Evolutionary conservation across 2,797 vertebrate genomes (phyloP).

Genomic region (Phrynocephalus vlangalii): DNA sequence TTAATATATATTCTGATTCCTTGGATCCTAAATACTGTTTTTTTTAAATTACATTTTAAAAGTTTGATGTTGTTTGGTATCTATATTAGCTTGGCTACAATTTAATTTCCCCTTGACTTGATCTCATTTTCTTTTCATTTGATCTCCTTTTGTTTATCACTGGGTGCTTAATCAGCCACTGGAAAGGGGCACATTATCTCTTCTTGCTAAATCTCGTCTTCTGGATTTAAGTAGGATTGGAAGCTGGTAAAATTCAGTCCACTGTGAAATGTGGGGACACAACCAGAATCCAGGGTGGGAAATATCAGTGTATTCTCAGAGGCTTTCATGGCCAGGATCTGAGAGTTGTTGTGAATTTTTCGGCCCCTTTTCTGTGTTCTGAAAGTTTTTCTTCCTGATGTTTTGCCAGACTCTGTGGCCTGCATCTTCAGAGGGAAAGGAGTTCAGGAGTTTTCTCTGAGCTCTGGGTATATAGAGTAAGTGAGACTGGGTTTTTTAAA

Average conservation of each 20-base stretch:
- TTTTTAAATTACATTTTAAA: not conserved
- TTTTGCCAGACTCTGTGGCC: too few relatives aligned
- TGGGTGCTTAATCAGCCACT: not conserved
- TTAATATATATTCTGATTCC: conserved; percentile 18
- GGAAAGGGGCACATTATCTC: not conserved
- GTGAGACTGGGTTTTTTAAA: too few relatives aligned
- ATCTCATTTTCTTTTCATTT: not conserved
- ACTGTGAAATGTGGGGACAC: not conserved
- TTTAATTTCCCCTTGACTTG: not conserved
- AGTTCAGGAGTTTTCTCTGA: too few relatives aligned
- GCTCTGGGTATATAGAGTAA: too few relatives aligned
- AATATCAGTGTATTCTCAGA: too few relatives aligned
- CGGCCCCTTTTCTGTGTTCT: too few relatives aligned
- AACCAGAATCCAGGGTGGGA: too few relatives aligned
- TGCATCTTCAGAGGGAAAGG: too few relatives aligned
- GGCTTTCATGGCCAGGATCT: too few relatives aligned
- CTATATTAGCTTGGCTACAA: not conserved
- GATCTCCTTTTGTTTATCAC: not conserved
- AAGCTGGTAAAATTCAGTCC: not conserved
- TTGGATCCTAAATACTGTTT: not conserved
- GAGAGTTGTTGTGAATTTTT: too few relatives aligned
- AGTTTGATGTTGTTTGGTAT: not conserved
- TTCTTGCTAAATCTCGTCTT: not conserved
- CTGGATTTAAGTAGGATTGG: not conserved
- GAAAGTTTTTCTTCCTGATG: too few relatives aligned